Base-by-base conservation (phyloP, 2,888 invertebrate species). In the Meta bourneti region DNA sequence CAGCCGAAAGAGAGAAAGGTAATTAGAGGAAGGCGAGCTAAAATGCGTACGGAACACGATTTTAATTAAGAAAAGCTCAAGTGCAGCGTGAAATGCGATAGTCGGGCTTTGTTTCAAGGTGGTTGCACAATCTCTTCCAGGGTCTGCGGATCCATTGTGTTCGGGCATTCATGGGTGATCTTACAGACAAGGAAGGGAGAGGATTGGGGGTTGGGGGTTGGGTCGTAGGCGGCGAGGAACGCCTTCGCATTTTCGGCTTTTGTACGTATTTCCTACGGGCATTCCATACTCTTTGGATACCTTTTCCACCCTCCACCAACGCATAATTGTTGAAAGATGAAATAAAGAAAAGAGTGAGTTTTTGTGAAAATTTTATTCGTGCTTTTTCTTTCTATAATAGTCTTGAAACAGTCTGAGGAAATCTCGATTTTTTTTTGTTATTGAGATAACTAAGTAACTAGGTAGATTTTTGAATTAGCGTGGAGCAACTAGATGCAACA, bases 21-120 rank as follows among this genome's bases (percentile, higher is more conserved):
- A 91, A 86, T 82, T 87, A 91, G 75, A 72, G 71, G 77, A 77
- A 78, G 87, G 86, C 52, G 87, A 82, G 51, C 86, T 85, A 81
- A 90, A 87, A 87, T 51, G 82, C 91, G 71, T 77, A 61, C 49
- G 49, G 82, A 91, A 91, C 91, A 91, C 91, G 91, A 91, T 91
- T 91, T 91, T 91, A 91, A 91, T 91, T 91, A 91, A 91, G 86
- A 78, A 87, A 91, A 91, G 77, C 81, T 91, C 86, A 87, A 91
- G 86, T 70, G 87, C 91, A 75, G 82, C 86, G 81, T 91, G 91
- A 86, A 91, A 91, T 91, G 82, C 82, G 91, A 91, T 81, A 91
- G 75, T 87, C 72, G 72, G 54, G 54, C 78, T 82, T 91, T 91
- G 91, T 91, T 91, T 91, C 87, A 82, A 78, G 82, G 79, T 82